Conservation (phyloP, 2,888 invertebrate species). For the Lycophotia porphyrea region DNA sequence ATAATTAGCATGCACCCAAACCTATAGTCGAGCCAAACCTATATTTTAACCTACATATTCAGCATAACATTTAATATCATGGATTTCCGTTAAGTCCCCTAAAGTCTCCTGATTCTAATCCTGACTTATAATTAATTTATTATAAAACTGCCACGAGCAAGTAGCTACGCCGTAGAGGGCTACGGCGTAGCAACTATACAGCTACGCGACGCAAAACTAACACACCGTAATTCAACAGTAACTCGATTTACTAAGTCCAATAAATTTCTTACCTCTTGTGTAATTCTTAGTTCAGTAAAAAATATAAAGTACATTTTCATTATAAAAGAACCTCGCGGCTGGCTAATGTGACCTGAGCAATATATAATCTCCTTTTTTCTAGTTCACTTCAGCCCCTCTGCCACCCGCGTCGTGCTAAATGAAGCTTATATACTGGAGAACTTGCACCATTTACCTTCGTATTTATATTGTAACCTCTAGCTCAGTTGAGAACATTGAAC, state of each 20-base stretch:
- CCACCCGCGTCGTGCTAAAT: slow-evolving; percentile 60
- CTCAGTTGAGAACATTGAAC: slow-evolving; percentile 39
- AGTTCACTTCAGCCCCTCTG: slow-evolving; percentile 59
- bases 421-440: slow-evolving; percentile 59
- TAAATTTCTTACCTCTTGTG: slow-evolving; percentile 17
- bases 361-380: slow-evolving; percentile 61
- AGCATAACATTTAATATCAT: too few relatives aligned
- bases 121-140: neutral
- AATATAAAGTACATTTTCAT: slow-evolving; percentile 34
- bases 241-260: slow-evolving; percentile 26
- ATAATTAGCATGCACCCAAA: too few relatives aligned
- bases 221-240: slow-evolving; percentile 6
- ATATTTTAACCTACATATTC: too few relatives aligned
- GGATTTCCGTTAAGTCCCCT: too few relatives aligned
- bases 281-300: slow-evolving; percentile 44
- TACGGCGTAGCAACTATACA: slow-evolving; percentile 37
- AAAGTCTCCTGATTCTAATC: too few relatives aligned
- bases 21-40: too few relatives aligned
- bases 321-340: slow-evolving; percentile 14
- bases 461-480: slow-evolving; percentile 47
- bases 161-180: slow-evolving; percentile 7
- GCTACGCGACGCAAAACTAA: slow-evolving; percentile 21
- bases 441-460: slow-evolving; percentile 62
- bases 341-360: slow-evolving; percentile 47
- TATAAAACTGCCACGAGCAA: neutral